Base-by-base conservation (phyloP, 2,888 invertebrate genomes). In the Galerucella nymphaeae region DNA sequence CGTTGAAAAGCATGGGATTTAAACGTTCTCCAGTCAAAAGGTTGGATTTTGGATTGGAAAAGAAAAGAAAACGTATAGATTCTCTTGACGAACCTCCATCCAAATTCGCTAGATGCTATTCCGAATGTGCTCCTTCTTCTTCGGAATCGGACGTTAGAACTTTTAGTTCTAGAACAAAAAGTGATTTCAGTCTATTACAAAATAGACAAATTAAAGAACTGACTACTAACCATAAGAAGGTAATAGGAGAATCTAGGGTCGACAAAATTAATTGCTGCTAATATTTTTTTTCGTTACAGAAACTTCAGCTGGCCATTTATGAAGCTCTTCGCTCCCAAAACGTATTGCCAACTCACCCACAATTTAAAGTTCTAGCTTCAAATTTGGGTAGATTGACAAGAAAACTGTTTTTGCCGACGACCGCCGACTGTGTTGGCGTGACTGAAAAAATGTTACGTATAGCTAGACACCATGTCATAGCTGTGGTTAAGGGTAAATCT, bases 221-320 rank as follows among this genome's bases (percentile, higher is more conserved):
- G 64, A 91, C 90, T 78, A 91, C 90, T 69, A 86, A 87, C 42
- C 90, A 92, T 82, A 91, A 90, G 83, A 91, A 92, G 90, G 92
- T 91, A 80, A 79, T 80, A 41, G 48, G 50, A 18, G 9, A 20
- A 13, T 30, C 0, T 38, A 8, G 5, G 30, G 30, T 38, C 9
- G 45, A 14, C 45, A 45, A 45, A 14, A 45, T 45, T 13, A 20
- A 18, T 20, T 23, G 48, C 41, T 18, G 6, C 63, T 45, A 16
- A 13, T 16, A 45, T 45, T 30, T 53, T 53, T 62, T 72, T 64
- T 53, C 0, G 55, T 85, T 86, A 61, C 84, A 93, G 93, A 95
- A 95, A 89, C 87, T 95, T 38, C 86, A 94, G 18, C 94, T 94
- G 94, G 94, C 94, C 0, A 93, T 94, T 5, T 92, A 94, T 2